Base-by-base conservation (phyloP, 2,888 invertebrate genomes). In the Andrena trimmerana region DNA sequence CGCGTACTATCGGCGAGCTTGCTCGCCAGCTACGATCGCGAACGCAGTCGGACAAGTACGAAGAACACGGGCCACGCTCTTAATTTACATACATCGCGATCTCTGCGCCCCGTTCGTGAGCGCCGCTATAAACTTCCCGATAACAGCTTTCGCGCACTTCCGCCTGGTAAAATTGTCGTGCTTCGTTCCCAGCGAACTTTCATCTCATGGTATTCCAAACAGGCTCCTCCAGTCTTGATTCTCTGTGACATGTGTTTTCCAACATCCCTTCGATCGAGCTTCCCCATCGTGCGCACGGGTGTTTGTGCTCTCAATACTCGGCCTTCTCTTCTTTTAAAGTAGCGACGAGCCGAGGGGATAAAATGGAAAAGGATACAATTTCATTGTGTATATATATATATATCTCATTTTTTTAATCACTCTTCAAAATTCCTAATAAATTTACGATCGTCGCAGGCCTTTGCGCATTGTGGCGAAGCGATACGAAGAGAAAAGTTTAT, bases 31-130 rank as follows among this genome's bases (percentile, higher is more conserved):
- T 69, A 71, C 29, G 66, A 80, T 66, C 42, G 63, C 70, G n/a
- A 16, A n/a, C 57, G 36, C 20, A 42, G 65, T 83, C n/a, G 59
- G 54, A 24, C 62, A 57, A 85, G 60, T 81, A 42, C 69, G 59
- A 67, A 70, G 62, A 73, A 81, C 71, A 67, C 69, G 50, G 31
- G 48, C 54, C 36, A 52, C 69, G 65, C 73, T 33, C 29, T 68
- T 48, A 52, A 59, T 59, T 69, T 29, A 36, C 33, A 29, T 59
- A 36, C 27, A 29, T 59, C 67, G 71, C 59, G 42, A 66, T 54
- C 50, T 29, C 70, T 68, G 65, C 48, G 27, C 20, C 57, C 70
- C 8, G 5, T 54, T 54, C 66, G 54, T 69, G 67, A 76, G 72
- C 57, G 24, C 24, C 42, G 60, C 71, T 63, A 54, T 68, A 54